Conservation (phyloP, 1,140 invertebrate genomes). For the Heterodera carotae region DNA sequence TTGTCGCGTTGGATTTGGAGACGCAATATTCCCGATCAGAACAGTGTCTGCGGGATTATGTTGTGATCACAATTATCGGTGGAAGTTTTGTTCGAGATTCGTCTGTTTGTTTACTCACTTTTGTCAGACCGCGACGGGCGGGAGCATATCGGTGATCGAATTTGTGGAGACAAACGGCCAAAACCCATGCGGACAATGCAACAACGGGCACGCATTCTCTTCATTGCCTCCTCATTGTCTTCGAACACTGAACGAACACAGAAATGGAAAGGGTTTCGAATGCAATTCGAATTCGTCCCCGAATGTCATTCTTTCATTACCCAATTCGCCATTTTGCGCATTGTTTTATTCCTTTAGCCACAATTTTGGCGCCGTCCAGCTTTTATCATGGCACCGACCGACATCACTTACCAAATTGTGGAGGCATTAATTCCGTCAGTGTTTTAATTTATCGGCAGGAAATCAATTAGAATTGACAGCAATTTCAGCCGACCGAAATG, state of each 20-base stretch:
- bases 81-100: neutral
- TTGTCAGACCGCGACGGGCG: constrained; percentile 42
- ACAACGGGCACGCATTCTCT: constrained; percentile 26
- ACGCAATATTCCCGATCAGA: constrained; percentile 26
- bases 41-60: constrained; percentile 51
- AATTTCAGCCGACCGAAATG: constrained; percentile 30
- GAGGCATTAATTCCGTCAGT: constrained; percentile 13
- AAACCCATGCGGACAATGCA: constrained; percentile 36
- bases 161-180: constrained; percentile 38
- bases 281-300: neutral
- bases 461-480: constrained; percentile 26
- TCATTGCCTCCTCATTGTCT: constrained; percentile 24
- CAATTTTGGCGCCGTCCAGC: constrained; percentile 26
- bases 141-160: constrained; percentile 47
- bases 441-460: neutral
- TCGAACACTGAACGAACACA: neutral
- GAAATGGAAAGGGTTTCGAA: constrained; percentile 28
- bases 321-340: too few species aligned
- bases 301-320: neutral
- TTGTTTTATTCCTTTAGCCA: constrained; percentile 34
- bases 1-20: constrained; percentile 52
- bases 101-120: neutral
- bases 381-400: constrained; percentile 4
- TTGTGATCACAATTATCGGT: constrained; percentile 38
- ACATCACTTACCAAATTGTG: constrained; percentile 11